phyloP scores from a whole-genome alignment of 2,113 vertebrate genomes.

The Siniperca knerii region DNA sequence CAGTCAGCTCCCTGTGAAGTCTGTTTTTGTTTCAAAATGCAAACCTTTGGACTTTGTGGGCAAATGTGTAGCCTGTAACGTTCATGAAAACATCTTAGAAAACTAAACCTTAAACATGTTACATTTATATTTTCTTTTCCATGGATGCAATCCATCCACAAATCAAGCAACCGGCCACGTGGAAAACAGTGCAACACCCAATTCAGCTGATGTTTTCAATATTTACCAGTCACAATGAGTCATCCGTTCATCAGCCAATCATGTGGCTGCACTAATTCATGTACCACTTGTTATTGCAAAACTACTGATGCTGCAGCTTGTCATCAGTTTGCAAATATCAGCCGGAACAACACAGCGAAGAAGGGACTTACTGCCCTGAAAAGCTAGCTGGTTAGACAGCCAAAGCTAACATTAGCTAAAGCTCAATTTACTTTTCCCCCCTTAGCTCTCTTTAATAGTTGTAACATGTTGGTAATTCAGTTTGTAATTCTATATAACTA shows the following conservation, averaged over 20 bases:
- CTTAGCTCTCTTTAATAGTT: not conserved
- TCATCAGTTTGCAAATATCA: constrained; percentile 13
- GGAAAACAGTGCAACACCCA: not conserved
- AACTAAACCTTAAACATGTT: constrained; percentile 7
- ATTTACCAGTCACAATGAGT: not conserved
- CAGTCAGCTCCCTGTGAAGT: constrained; percentile 53
- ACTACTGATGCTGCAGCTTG: constrained; percentile 18
- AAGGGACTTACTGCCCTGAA: not conserved
- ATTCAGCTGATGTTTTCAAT: constrained; percentile 6
- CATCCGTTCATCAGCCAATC: constrained; percentile 6
- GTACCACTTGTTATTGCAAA: constrained; percentile 6
- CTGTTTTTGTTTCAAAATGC: constrained; percentile 46
- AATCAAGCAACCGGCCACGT: not conserved
- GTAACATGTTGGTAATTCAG: not conserved
- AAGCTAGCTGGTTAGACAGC: not conserved
- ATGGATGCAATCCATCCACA: not conserved
- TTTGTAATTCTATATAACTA: not conserved
- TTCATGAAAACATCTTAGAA: not conserved
- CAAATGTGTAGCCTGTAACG: constrained; percentile 23
- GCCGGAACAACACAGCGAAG: not conserved
- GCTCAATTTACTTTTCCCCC: not conserved
- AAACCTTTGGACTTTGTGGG: constrained; percentile 35
- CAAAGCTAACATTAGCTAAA: not conserved
- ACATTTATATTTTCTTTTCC: not conserved
- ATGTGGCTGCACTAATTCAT: constrained; percentile 11